phyloP scores from a whole-genome alignment of 2,113 vertebrate species.

The Lonchura striata region DNA sequence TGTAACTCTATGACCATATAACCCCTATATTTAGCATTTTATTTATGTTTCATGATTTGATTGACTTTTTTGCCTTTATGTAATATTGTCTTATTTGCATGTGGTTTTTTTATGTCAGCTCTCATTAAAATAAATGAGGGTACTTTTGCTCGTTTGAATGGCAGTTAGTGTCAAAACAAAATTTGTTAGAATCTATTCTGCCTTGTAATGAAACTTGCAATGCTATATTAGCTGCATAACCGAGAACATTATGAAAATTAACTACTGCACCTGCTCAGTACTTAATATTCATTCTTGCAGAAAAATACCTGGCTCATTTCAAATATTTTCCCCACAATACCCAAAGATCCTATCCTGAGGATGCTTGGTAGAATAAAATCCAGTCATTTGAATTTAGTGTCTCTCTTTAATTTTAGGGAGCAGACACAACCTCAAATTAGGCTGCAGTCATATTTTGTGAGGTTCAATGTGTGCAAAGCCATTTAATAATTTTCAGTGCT shows the following conservation, averaged over 20 bases:
- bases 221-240: conserved; percentile 51
- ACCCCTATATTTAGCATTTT: not conserved
- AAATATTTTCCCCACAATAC: not conserved
- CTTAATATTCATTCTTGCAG: conserved; percentile 26
- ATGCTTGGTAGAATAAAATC: not conserved
- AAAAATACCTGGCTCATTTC: conserved; percentile 5
- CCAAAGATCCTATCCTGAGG: not conserved
- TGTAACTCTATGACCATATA: not conserved
- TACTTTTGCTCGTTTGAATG: conserved; percentile 49
- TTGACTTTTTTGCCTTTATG: not conserved
- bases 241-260: conserved; percentile 61
- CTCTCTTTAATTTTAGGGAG: not conserved
- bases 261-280: conserved; percentile 47
- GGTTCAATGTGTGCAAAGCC: not conserved
- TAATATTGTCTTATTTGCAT: not conserved
- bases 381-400: not conserved
- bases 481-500: not conserved
- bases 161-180: conserved; percentile 64
- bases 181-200: conserved; percentile 50
- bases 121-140: conserved; percentile 37
- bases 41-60: not conserved
- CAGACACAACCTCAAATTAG: not conserved
- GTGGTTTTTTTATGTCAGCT: not conserved
- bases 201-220: conserved; percentile 50
- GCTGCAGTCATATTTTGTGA: not conserved